Conservation (phyloP, 2,888 invertebrate genomes). For the Drosophila infuscata region DNA sequence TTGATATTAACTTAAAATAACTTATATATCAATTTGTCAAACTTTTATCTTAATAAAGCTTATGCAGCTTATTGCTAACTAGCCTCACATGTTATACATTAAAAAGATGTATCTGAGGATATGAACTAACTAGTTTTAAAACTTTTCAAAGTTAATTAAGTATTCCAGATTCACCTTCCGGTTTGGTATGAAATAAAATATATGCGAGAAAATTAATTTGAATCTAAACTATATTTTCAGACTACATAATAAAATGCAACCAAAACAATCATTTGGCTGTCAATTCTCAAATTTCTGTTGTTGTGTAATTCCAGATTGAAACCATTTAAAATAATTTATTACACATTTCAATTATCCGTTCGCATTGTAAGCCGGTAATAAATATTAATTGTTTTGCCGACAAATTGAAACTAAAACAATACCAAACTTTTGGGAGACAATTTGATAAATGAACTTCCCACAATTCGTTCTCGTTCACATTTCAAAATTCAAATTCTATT, state of each 20-base stretch:
- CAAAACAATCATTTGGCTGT: neutral
- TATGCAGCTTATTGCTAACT: neutral
- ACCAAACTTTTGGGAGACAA: conserved; percentile 2
- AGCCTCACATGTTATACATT: neutral
- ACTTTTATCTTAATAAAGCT: conserved; percentile 34
- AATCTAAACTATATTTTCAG: neutral
- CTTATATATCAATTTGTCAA: conserved; percentile 7
- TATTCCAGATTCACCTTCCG: neutral
- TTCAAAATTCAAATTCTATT: conserved; percentile 5
- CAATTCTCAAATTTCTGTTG: conserved; percentile 1
- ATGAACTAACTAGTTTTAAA: neutral
- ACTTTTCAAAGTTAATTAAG: too few relatives aligned
- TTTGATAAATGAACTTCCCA: neutral
- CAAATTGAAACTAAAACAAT: conserved; percentile 4
- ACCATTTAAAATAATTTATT: neutral
- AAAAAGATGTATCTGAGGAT: neutral
- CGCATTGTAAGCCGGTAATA: conserved; percentile 4
- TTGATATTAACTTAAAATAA: conserved; percentile 1
- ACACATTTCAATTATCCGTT: neutral
- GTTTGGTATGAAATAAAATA: neutral
- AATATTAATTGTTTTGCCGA: conserved; percentile 1
- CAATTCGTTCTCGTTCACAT: conserved; percentile 2
- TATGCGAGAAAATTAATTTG: neutral
- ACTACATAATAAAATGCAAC: neutral
- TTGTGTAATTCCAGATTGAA: neutral